Evolutionary conservation across 1,140 invertebrate genomes (phyloP), one percentile per base, ranked within the genome.

Genomic region (Dendrolimus punctatus): DNA sequence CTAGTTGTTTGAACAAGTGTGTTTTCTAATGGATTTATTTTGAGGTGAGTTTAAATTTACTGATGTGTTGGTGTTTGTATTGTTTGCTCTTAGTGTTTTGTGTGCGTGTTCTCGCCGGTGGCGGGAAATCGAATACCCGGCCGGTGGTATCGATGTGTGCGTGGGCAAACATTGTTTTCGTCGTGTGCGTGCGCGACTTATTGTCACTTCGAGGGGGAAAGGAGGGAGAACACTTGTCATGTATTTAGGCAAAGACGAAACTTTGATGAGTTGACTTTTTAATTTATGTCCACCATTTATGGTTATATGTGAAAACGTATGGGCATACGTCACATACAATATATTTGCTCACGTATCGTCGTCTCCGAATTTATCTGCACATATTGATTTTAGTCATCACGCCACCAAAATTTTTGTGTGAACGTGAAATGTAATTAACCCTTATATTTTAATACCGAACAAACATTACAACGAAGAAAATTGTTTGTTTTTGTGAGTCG

Each of bases 11-110:
- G 80, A 86, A 86, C 83, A 84, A 86, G 80, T 86, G 83, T 86
- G 80, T 86, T 84, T 86, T 86, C 83, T 86, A 86, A 86, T 86
- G 83, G 83, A 86, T 86, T 86, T 86, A 86, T 86, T 86, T 86
- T 86, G 80, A 86, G 83, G 83, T 86, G 83, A 86, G 83, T 86
- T 86, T 82, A 86, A 86, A 83, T 85, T 85, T 83, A 82, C 80
- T 86, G 81, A 74, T 74, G 74, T 85, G 82, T 84, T 79, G 71
- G 82, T 85, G 78, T 81, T 84, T 83, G 80, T 84, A 86, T 84
- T 86, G 83, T 86, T 86, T 83, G 80, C 68, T 76, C 65, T 64
- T 64, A 56, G 80, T 85, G 74, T 84, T 85, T 85, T 73, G 82
- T 85, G 80, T 85, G 82, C 68, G 82, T 84, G 82, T 72, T 76